phyloP scores from a whole-genome alignment of 2,888 invertebrate species.

The Lycaena phlaeas region DNA sequence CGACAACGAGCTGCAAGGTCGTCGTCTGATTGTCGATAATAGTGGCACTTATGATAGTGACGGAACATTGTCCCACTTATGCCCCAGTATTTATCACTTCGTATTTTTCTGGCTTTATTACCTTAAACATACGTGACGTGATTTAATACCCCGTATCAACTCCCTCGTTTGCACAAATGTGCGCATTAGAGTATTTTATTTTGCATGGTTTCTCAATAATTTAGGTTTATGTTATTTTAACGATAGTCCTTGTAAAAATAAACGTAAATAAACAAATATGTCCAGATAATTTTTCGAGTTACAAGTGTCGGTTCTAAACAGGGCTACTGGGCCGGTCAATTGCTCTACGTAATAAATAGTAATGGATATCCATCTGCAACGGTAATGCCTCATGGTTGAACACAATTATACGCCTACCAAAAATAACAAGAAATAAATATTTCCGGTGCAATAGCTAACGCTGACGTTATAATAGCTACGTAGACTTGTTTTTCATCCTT shows the following conservation, averaged over 20 bases:
- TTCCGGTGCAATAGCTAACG: not conserved
- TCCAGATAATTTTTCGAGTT: too few species aligned
- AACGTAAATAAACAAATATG: too few species aligned
- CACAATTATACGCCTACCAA: too few species aligned
- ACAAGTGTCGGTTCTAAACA: too few species aligned
- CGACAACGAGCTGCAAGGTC: slow-evolving; percentile 68
- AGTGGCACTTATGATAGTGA: slow-evolving; percentile 47
- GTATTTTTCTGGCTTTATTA: slow-evolving; percentile 18
- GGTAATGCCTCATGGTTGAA: too few species aligned
- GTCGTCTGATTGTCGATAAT: slow-evolving; percentile 65
- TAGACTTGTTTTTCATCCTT: slow-evolving; percentile 18
- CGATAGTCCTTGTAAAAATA: too few species aligned
- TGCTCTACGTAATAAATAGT: too few species aligned
- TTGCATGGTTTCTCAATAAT: too few species aligned
- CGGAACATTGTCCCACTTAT: slow-evolving; percentile 54
- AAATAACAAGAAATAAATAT: not conserved
- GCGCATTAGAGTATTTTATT: not conserved
- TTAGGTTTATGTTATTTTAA: too few species aligned
- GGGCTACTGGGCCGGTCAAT: too few species aligned
- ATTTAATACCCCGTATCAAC: not conserved
- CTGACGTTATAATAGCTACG: slow-evolving; percentile 5
- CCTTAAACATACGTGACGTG: slow-evolving; percentile 9
- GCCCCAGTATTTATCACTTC: slow-evolving; percentile 18
- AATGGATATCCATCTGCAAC: too few species aligned
- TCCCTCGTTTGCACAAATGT: not conserved